A percentile compares a stretch with the other conserved stretches of the same genome.
Conservation (phyloP, 2,797 vertebrate species). For the Rhinoraja longicauda region DNA sequence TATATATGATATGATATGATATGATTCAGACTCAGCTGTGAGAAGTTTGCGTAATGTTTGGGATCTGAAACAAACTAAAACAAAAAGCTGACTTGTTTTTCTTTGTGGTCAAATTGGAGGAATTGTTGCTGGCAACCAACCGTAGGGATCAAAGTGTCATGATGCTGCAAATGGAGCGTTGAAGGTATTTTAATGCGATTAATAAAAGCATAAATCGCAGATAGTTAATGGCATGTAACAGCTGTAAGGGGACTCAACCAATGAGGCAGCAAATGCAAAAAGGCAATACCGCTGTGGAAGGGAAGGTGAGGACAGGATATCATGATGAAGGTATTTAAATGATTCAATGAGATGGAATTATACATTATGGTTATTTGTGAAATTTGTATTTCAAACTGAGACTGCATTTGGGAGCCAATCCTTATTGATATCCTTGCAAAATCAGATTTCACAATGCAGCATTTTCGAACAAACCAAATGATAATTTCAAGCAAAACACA, state of each 20-base stretch:
- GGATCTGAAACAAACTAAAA: background rate
- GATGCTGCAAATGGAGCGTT: background rate
- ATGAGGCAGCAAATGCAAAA: slow-evolving; percentile 9
- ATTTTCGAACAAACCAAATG: background rate
- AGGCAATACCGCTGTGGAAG: background rate
- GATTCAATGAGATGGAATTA: background rate
- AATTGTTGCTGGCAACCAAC: background rate
- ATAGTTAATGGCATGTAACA: background rate
- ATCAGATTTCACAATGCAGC: background rate
- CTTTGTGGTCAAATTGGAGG: background rate
- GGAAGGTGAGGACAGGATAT: background rate
- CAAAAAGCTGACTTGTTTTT: background rate
- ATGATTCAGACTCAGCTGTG: background rate
- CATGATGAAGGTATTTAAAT: background rate
- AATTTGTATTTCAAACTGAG: background rate
- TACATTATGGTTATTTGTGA: background rate
- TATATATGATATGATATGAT: too few relatives aligned
- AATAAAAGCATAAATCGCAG: background rate
- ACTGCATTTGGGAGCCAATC: background rate
- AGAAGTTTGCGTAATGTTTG: background rate
- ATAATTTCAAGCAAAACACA: background rate
- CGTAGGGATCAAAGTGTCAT: slow-evolving; percentile 1
- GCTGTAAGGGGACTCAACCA: background rate
- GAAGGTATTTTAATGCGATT: background rate
- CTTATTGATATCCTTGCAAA: background rate